Evolutionary conservation across 2,888 invertebrate species (phyloP).

Genomic region (Drosophila merina): DNA sequence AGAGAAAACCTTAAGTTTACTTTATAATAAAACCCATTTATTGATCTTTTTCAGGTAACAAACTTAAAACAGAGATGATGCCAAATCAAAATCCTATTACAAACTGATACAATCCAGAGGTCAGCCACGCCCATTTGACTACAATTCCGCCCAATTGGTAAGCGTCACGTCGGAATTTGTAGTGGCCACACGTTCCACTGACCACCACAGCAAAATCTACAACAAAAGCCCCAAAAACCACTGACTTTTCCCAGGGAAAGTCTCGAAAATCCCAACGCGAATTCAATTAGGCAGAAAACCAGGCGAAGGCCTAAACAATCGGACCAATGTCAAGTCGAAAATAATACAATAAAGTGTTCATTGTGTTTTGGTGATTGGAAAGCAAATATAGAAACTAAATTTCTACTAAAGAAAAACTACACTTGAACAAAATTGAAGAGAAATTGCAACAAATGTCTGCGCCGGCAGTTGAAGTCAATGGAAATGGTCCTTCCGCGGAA

Average conservation of each 20-base stretch:
- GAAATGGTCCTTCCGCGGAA: slow-evolving; percentile 74
- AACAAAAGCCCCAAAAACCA: slow-evolving; percentile 28
- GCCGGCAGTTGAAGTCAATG: slow-evolving; percentile 79
- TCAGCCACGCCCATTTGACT: slow-evolving; percentile 20
- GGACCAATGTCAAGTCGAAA: slow-evolving; percentile 45
- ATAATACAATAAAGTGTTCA: slow-evolving; percentile 36
- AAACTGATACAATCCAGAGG: slow-evolving; percentile 45
- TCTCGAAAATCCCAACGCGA: slow-evolving; percentile 36
- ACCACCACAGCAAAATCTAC: slow-evolving; percentile 19
- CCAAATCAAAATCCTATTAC: slow-evolving; percentile 34
- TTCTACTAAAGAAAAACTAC: not conserved
- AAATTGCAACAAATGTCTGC: slow-evolving; percentile 71
- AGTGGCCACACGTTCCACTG: slow-evolving; percentile 55
- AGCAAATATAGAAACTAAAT: slow-evolving; percentile 16
- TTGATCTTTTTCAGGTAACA: slow-evolving; percentile 31
- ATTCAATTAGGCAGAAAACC: slow-evolving; percentile 55
- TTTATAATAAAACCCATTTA: not conserved
- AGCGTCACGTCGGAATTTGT: slow-evolving; percentile 42
- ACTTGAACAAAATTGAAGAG: slow-evolving; percentile 12
- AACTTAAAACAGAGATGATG: slow-evolving; percentile 36
- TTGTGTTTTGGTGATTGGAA: slow-evolving; percentile 21
- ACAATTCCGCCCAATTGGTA: slow-evolving; percentile 14
- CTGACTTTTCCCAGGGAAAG: slow-evolving; percentile 9
- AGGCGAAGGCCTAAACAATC: slow-evolving; percentile 36
- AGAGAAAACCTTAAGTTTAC: not conserved